Base-by-base conservation (phyloP, 2,888 invertebrate genomes). In the Tinea semifulvella region DNA sequence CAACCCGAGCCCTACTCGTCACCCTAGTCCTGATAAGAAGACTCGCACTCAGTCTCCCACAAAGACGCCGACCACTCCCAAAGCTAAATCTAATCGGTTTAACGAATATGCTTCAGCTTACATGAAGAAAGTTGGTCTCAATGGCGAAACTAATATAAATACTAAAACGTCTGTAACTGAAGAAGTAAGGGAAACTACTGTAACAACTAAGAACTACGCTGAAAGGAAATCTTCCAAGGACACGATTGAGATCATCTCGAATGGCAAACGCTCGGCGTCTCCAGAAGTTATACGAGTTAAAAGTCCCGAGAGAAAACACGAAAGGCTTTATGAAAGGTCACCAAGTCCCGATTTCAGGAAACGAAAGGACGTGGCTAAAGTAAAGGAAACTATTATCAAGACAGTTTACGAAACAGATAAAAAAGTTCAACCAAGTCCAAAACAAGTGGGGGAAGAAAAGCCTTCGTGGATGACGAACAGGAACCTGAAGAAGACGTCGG, bases 401-500 rank as follows among this genome's bases (percentile, higher is more conserved):
- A 68, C 69, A 1, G 60, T 62, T 2, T 61, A 61, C 46, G 68
- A 74, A 44, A 55, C 61, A 50, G 61, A 65, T 42, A 64, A 75
- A 60, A 68, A 73, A 47, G 50, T 58, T 16, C 58, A 63, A 7
- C 53, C 60, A 16, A 81, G 77, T 52, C 53, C 60, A 16, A 82
- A 77, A 52, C 60, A 58, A n/a, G 60, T 54, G 16, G 66, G 65
- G 13, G 84, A 84, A 14, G 82, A 83, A 20, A 85, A 85, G 52
- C 87, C 87, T 0, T 84, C 85, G 14, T 88, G 87, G 87, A 80
- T 84, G 5, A 85, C 75, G 3, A 84, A 82, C 56, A 80, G 85
- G 48, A 84, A 84, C 48, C 61, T 87, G 45, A 84, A 84, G 54
- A 87, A 86, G 60, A 66, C 68, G 2, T 70, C 68, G 2, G 82